Base-by-base conservation (phyloP, 2,797 vertebrate genomes). In the Chromobotia macracanthus region DNA sequence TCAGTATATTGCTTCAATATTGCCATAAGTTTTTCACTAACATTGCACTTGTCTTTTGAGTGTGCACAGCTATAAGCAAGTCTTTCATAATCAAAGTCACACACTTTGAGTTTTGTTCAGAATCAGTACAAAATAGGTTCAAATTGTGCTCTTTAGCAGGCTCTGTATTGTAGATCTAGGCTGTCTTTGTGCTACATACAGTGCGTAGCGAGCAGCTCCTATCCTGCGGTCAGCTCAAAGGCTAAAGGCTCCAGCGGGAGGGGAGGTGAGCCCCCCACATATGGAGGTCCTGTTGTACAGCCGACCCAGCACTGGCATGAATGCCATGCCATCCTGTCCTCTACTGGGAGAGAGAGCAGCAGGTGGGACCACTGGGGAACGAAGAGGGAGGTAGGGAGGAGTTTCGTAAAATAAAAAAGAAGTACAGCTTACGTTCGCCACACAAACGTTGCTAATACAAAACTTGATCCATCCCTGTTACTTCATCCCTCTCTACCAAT, bases 1-100 rank as follows among this genome's bases (percentile, higher is more conserved):
- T 90, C 28, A 56, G 1, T 89, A 90, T 94, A 94, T 94, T 94
- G 93, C 93, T 94, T 94, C 88, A 89, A 89, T 94, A 93, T 92
- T 93, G 91, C 90, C 91, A 91, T 80, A 87, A 86, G 86, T 87
- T 84, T 38, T 81, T 10, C 84, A 85, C 84, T 83, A 88, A 87
- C 90, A 89, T 85, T 72, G 86, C 87, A 90, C 88, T 86, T 88
- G 77, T 87, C 82, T 44, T 44, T 44, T 10, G 68, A 87, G 84
- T 75, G 81, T 80, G 72, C 60, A 66, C 28, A 61, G 66, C 70
- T 46, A 38, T 10, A 63, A 35, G 61, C 31, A 48, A 44, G 60
- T 60, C 66, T 75, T 75, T 68, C 15, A 19, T 21, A 61, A 68
- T 76, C 64, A n/a, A 61, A 80, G 64, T 74, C 51, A 50, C 31